Evolutionary conservation across 1,140 invertebrate species (phyloP).

Genomic region (Elymnias hypermnestra): DNA sequence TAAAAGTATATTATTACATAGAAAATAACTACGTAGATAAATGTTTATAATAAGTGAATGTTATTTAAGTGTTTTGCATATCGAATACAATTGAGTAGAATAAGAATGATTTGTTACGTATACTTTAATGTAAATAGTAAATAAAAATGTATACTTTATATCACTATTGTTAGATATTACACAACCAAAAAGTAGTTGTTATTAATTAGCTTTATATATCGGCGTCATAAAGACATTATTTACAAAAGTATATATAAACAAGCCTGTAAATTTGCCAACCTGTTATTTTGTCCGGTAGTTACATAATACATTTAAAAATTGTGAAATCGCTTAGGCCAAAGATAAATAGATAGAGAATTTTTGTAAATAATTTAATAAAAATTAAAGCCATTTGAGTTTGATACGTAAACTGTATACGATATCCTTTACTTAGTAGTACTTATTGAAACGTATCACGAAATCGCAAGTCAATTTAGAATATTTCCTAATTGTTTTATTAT

Average conservation of each 20-base stretch:
- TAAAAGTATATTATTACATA: neutral
- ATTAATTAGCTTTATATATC: too few species aligned
- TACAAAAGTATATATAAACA: neutral
- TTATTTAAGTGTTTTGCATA: neutral
- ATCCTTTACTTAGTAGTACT: slow-evolving; percentile 1
- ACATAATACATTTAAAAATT: too few species aligned
- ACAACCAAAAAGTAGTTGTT: neutral
- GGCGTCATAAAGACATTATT: too few species aligned
- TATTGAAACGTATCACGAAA: neutral
- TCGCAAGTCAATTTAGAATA: neutral
- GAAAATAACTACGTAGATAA: too few species aligned
- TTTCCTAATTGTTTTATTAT: neutral
- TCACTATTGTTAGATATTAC: too few species aligned
- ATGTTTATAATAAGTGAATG: neutral
- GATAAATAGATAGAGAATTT: slow-evolving; percentile 4
- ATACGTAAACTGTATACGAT: slow-evolving; percentile 9
- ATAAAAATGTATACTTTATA: neutral
- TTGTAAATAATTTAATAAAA: slow-evolving; percentile 1
- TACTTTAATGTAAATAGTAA: neutral
- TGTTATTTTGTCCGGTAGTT: neutral
- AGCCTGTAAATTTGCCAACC: neutral
- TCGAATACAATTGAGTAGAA: neutral
- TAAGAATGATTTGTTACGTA: neutral
- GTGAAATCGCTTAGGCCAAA: slow-evolving; percentile 9
- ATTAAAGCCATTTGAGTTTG: slow-evolving; percentile 1